Conservation (phyloP, 2,888 invertebrate genomes). For the Ornithoptera priamus region DNA sequence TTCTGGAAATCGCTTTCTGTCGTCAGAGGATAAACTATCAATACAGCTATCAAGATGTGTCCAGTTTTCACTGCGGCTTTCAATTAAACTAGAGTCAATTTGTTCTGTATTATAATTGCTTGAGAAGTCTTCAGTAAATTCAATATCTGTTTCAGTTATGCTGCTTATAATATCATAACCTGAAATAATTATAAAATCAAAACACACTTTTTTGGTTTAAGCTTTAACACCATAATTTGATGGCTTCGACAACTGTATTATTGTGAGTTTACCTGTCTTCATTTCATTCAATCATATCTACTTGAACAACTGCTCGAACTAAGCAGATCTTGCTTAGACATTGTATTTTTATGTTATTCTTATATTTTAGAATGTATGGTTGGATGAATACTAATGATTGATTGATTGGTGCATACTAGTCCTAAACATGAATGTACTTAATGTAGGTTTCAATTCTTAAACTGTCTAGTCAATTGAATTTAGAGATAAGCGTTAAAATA, state of each 20-base stretch:
- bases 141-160: conserved; percentile 38
- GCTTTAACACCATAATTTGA: background rate
- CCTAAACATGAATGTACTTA: no score
- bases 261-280: no score
- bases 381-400: no score
- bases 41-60: conserved; percentile 12
- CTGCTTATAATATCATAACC: conserved; percentile 31
- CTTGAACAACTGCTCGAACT: no score
- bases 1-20: background rate
- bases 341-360: no score
- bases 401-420: no score
- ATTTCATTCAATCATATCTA: no score
- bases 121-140: conserved; percentile 42
- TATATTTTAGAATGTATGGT: no score
- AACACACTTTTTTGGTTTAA: background rate
- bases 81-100: conserved; percentile 41
- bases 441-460: no score
- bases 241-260: background rate
- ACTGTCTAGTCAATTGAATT: no score
- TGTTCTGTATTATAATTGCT: conserved; percentile 41
- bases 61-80: conserved; percentile 38
- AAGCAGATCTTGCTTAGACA: no score
- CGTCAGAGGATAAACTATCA: conserved; percentile 22
- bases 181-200: background rate
- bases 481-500: no score